Percentiles rank a stretch among this genome's conserved stretches.
Evolutionary conservation across 2,113 vertebrate genomes (phyloP).

Genomic region (Ia io): DNA sequence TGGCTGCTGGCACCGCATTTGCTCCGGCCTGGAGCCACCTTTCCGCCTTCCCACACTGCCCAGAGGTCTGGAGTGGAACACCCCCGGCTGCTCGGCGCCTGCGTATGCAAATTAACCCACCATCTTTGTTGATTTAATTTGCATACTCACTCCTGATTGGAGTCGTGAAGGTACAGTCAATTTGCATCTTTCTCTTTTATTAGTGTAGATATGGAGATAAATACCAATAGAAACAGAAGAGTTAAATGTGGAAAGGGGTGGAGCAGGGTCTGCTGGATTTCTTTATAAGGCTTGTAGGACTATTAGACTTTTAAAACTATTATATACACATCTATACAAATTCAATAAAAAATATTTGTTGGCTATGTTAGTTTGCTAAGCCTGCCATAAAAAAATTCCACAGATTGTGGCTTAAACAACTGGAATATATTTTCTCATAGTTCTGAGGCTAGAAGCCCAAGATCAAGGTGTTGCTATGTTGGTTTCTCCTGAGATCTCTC

Average conservation of each 20-base stretch:
- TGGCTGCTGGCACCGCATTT: no score
- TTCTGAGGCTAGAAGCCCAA: background rate
- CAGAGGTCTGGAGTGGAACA: no score
- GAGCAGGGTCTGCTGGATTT: background rate
- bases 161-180: no score
- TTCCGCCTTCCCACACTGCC: no score
- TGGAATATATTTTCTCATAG: background rate
- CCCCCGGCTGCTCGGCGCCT: no score
- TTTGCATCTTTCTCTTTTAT: no score
- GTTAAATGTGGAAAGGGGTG: background rate
- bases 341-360: background rate
- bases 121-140: no score
- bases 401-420: background rate
- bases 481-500: background rate
- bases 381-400: background rate
- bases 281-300: background rate
- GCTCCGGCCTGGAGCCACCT: no score
- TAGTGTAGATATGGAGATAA: background rate
- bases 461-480: background rate
- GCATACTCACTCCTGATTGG: no score
- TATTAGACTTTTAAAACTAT: background rate
- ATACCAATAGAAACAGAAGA: background rate
- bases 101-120: no score
- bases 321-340: background rate
- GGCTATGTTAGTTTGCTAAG: background rate